Percentiles rank a stretch among this genome's conserved stretches.
Conservation (phyloP, 2,797 vertebrate species). For the Manis javanica region DNA sequence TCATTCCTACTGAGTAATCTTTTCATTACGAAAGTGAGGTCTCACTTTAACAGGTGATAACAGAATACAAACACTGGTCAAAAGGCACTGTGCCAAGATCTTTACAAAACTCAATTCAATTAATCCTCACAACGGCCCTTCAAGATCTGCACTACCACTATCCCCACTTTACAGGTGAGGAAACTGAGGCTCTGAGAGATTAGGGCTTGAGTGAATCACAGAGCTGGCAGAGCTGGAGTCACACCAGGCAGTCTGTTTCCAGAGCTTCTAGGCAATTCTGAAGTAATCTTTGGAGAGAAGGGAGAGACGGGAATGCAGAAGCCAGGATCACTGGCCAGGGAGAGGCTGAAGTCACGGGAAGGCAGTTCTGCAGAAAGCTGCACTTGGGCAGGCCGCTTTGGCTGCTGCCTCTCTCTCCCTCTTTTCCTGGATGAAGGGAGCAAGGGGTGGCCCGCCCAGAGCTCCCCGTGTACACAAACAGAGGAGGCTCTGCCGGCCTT, state of each 20-base stretch:
- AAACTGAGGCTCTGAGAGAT: not conserved
- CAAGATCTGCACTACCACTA: not conserved
- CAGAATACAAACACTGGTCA: rapidly evolving
- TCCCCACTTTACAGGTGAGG: not conserved
- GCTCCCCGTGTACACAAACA: conserved; percentile 65
- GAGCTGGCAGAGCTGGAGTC: not conserved
- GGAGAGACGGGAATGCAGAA: not conserved
- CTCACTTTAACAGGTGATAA: not conserved
- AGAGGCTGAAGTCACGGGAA: conserved; percentile 15
- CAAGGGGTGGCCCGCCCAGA: conserved; percentile 16
- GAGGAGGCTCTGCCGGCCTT: conserved; percentile 58
- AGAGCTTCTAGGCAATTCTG: not conserved
- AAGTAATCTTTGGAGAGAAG: not conserved
- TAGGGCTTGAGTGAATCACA: not conserved
- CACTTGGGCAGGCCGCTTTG: not conserved
- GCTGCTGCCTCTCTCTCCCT: not conserved
- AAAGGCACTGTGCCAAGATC: not conserved
- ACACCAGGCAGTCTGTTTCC: not conserved
- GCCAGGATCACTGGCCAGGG: not conserved
- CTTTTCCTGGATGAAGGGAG: conserved; percentile 62
- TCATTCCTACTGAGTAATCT: not conserved
- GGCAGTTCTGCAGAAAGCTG: not conserved
- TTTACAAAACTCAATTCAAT: rapidly evolving
- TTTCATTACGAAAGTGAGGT: not conserved
- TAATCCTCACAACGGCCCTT: not conserved